Evolutionary conservation across 2,797 vertebrate species (phyloP), one percentile per base, ranked within the genome.

Genomic region (Rhinella marina): DNA sequence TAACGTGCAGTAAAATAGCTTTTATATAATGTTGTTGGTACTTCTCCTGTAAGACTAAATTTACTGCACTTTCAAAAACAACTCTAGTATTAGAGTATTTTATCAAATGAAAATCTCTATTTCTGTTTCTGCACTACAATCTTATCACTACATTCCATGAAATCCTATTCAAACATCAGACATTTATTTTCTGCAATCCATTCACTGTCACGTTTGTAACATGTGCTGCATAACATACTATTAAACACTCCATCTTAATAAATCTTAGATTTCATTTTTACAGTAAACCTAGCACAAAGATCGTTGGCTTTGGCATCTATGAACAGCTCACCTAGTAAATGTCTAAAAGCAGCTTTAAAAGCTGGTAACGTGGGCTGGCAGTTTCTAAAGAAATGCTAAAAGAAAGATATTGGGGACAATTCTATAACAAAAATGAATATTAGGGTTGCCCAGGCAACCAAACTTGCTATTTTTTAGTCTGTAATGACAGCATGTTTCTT

Each of bases 201-300:
- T 94, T 94, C 92, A 92, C 90, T 89, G 88, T 68, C 90, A 29
- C 88, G 86, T 87, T 88, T 90, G 90, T 88, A 91, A 92, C 92
- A 93, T 90, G 90, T 92, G 93, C 90, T 92, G 90, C 91, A 93
- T 93, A 94, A 93, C 91, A 93, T 91, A 92, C 90, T 91, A 93
- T 93, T 94, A 94, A 92, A 93, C 86, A 92, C 93, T 92, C 92
- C 93, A 95, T 93, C 92, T 93, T 90, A 93, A 93, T 91, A 92
- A 93, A 93, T 92, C 90, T 94, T 91, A 92, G 82, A 90, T 94
- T 92, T 91, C 92, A 92, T 90, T 92, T 82, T 88, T 85, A 79
- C 66, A 90, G 73, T 77, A 77, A 91, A 89, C 56, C 41, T 25
- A 50, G 48, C 25, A 82, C 48, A 82, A 75, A 77, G 68, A 77